These are phyloP conservation scores for Dynastes hyllus DNA, from an alignment of 2,888 invertebrate species.

Conservation along the genomic window DNA sequence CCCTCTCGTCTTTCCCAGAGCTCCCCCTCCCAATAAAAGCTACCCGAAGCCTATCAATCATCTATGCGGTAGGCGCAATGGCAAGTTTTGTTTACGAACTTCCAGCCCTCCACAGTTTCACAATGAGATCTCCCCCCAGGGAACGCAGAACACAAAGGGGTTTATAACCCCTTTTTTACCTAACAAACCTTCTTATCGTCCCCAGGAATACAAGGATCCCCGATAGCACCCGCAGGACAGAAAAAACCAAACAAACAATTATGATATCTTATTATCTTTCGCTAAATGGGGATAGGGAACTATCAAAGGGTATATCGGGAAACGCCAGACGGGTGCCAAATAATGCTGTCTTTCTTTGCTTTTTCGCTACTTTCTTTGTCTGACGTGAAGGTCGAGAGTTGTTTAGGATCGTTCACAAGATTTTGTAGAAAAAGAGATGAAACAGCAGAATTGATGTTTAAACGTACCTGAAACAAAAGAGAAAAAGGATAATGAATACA, in stretches of 20 bases:
- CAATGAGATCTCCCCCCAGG: neutral
- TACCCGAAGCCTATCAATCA: conserved; percentile 8
- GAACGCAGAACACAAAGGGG: neutral
- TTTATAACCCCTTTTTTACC: neutral
- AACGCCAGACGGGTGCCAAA: too few species aligned
- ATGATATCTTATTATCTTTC: too few species aligned
- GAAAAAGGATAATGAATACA: neutral
- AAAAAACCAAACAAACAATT: too few species aligned
- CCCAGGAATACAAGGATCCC: neutral
- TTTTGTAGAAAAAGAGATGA: neutral
- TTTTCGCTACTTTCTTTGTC: neutral
- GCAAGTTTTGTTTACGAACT: conserved; percentile 1
- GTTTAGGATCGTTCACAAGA: neutral
- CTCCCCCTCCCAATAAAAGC: neutral
- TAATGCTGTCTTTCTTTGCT: neutral
- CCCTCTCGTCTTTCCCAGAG: too few species aligned
- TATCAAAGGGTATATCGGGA: neutral
- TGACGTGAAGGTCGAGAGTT: neutral
- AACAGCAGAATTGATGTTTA: neutral
- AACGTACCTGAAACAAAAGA: conserved; percentile 32
- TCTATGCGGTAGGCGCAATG: neutral
- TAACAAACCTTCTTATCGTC: neutral
- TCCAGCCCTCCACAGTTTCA: neutral
- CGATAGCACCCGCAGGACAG: too few species aligned
- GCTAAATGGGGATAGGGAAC: neutral